phyloP scores from a whole-genome alignment of 2,113 vertebrate genomes.

The Malaclemys terrapin region DNA sequence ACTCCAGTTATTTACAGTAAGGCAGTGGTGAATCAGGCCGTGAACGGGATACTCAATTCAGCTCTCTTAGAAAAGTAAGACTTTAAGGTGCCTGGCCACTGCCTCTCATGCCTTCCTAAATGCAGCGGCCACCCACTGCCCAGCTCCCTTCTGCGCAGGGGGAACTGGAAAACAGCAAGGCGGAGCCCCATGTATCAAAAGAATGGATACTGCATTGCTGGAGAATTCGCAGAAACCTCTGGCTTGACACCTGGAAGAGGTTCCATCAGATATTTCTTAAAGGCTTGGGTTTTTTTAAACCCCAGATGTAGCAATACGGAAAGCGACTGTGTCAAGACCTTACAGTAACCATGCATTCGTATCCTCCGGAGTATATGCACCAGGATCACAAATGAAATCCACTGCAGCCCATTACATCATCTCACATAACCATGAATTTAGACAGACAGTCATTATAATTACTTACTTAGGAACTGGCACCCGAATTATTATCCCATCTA shows the following conservation, averaged over 20 bases:
- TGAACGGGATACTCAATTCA: background rate
- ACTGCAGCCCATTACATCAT: fast-evolving
- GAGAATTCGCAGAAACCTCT: background rate
- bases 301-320: background rate
- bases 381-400: background rate
- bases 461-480: conserved; percentile 97
- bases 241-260: background rate
- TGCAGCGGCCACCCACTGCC: background rate
- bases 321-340: background rate
- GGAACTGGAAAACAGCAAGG: background rate
- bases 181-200: background rate
- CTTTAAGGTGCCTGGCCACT: background rate
- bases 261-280: background rate
- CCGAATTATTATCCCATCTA: conserved; percentile 92
- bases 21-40: background rate
- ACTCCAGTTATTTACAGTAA: background rate
- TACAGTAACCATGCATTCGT: fast-evolving
- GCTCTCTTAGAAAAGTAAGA: background rate
- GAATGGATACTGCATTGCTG: background rate
- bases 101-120: background rate
- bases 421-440: fast-evolving
- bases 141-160: background rate
- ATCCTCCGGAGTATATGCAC: background rate
- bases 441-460: background rate
- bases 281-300: background rate